These are phyloP conservation scores for Gracilinanus agilis DNA, from an alignment of 2,113 vertebrate genomes.

Conservation along the genomic window DNA sequence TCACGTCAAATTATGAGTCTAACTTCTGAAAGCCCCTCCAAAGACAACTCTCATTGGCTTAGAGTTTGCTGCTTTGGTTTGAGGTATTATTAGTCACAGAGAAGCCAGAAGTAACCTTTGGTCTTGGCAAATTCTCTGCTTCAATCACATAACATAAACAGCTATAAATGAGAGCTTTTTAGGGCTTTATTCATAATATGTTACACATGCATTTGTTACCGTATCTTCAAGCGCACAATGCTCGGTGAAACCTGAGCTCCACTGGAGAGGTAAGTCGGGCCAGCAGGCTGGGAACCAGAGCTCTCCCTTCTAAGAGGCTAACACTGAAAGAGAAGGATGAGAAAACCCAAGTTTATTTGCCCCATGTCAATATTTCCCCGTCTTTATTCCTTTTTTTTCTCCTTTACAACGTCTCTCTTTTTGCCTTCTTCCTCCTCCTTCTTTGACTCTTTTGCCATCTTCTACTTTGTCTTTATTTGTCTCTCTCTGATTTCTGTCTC, in stretches of 20 bases:
- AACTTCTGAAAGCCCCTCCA: constrained; percentile 68
- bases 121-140: constrained; percentile 87
- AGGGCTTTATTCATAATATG: constrained; percentile 87
- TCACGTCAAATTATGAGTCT: constrained; percentile 54
- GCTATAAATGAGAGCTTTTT: constrained; percentile 86
- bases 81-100: constrained; percentile 85
- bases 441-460: neutral
- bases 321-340: constrained; percentile 39
- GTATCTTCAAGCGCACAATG: constrained; percentile 74
- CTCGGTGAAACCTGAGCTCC: constrained; percentile 78
- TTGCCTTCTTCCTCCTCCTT: neutral
- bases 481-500: no score
- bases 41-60: constrained; percentile 79
- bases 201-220: constrained; percentile 85
- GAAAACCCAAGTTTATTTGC: neutral
- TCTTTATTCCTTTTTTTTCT: neutral
- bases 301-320: neutral
- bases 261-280: constrained; percentile 77
- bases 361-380: neutral
- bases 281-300: constrained; percentile 35
- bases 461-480: no score
- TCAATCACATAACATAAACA: constrained; percentile 89
- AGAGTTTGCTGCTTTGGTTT: constrained; percentile 85
- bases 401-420: neutral
- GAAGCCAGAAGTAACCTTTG: constrained; percentile 87